These are phyloP conservation scores for Aramus guarauna DNA, from an alignment of 2,113 vertebrate species.

Conservation along the genomic window DNA sequence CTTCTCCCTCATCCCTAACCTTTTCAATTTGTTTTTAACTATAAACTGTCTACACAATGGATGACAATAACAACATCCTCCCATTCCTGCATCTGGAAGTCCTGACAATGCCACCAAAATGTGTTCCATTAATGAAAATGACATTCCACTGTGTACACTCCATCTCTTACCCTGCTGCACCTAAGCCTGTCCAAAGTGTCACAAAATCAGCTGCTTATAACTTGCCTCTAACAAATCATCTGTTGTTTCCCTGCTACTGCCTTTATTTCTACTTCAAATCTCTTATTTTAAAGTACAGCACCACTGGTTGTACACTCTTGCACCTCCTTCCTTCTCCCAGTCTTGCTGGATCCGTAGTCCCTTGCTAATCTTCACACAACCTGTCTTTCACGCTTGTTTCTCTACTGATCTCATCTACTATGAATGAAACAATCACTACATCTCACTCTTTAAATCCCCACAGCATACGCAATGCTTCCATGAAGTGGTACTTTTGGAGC, in stretches of 20 bases:
- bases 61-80: background rate
- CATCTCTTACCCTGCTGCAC: background rate
- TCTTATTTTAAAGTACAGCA: background rate
- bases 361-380: background rate
- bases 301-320: background rate
- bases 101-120: background rate
- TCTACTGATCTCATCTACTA: background rate
- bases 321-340: background rate
- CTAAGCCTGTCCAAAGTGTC: background rate
- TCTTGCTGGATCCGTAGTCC: background rate
- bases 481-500: rapidly evolving
- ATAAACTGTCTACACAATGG: background rate
- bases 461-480: rapidly evolving
- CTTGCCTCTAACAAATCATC: background rate
- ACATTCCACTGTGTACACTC: too few relatives aligned
- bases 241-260: background rate
- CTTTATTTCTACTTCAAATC: background rate
- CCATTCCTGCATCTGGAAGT: background rate
- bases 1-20: background rate
- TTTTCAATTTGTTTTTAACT: background rate
- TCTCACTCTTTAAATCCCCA: background rate
- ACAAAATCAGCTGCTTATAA: background rate
- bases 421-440: background rate
- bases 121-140: background rate
- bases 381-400: background rate